phyloP scores from a whole-genome alignment of 2,113 vertebrate species.

The Microcebus lehilahytsara region DNA sequence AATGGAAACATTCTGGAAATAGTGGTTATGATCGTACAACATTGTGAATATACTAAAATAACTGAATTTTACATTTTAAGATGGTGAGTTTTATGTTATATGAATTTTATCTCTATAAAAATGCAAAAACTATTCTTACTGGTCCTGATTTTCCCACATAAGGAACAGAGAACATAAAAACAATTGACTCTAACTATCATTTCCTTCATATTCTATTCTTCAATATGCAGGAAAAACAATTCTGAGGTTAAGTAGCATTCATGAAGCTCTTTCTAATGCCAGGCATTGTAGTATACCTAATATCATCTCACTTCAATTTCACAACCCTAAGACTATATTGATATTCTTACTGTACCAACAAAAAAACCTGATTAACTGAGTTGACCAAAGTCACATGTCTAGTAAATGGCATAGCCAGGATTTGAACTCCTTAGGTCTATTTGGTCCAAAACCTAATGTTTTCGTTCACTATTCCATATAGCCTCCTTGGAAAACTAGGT shows the following conservation, averaged over 20 bases:
- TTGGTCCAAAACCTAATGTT: background rate
- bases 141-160: background rate
- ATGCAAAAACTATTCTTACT: background rate
- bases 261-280: background rate
- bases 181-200: background rate
- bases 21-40: background rate
- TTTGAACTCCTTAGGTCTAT: background rate
- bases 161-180: background rate
- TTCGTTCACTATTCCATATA: background rate
- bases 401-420: background rate
- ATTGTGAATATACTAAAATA: background rate
- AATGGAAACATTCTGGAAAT: slow-evolving; percentile 14
- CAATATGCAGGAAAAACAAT: background rate
- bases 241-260: background rate
- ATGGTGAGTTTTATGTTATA: background rate
- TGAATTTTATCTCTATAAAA: slow-evolving; percentile 19
- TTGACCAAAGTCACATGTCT: background rate
- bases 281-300: background rate
- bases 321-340: background rate
- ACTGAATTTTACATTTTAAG: slow-evolving; percentile 28
- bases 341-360: background rate
- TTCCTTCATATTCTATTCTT: background rate
- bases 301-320: background rate
- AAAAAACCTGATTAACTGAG: background rate
- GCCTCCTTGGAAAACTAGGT: background rate